Evolutionary conservation across 2,797 vertebrate genomes (phyloP), one percentile per base, ranked within the genome.

Genomic region (Xenentodon cancila): DNA sequence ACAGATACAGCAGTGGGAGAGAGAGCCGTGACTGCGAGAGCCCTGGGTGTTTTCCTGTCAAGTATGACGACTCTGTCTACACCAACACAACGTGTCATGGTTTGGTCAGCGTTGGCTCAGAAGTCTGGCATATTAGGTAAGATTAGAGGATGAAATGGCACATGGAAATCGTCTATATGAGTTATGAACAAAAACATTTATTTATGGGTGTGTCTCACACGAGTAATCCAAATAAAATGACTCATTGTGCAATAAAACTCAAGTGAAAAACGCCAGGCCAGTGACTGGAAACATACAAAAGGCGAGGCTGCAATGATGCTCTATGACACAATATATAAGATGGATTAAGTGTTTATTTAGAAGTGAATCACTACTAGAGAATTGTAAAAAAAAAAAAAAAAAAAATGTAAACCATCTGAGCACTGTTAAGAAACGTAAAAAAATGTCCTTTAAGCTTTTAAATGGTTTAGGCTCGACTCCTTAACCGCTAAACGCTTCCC

Each of bases 131-230:
- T 18, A 47, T 74, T 69, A 80, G 82, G 40, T 64, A 78, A 84
- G 73, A 80, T 81, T 69, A 78, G 43, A 61, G 34, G 22, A 64
- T 51, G 40, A 67, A 81, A 70, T 13, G 8, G 22, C 70, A 43
- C 18, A 50, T 12, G 40, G 25, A 61, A 77, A 64, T 19, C 30
- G 64, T 48, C 54, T 71, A 67, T 71, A 67, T 11, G 47, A 68
- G 58, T 73, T 30, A 54, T 71, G 71, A 78, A 77, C 64, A 66
- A 77, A 56, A 80, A 77, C 56, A 40, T 15, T 40, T 40, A 40
- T 40, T 40, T 40, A 15, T 46, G 73, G 71, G 70, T 71, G 72
- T 55, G 63, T 53, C 55, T 56, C 25, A 37, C 21, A 51, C 15
- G 16, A 53, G 12, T 54, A 30, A 68, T 56, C 66, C 56, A 67